phyloP scores from a whole-genome alignment of 2,113 vertebrate species.

The Suncus etruscus region DNA sequence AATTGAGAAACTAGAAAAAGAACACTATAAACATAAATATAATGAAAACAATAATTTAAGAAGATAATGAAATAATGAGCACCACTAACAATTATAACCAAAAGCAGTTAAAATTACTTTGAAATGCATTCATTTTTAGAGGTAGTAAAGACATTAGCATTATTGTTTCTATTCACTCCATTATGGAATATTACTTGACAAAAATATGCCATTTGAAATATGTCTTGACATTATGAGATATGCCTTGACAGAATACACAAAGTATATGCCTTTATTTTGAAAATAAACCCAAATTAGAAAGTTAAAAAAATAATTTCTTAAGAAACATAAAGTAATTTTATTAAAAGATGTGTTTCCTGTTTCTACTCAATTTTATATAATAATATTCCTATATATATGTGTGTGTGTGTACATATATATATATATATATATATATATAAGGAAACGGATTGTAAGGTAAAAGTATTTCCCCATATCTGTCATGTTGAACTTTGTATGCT shows the following conservation, averaged over 20 bases:
- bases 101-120: too few relatives aligned
- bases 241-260: neutral
- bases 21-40: too few relatives aligned
- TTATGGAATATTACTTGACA: neutral
- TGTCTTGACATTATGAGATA: too few relatives aligned
- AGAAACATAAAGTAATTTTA: neutral
- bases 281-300: neutral
- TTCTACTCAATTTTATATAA: neutral
- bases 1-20: too few relatives aligned
- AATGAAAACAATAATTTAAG: too few relatives aligned
- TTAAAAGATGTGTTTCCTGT: neutral
- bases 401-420: too few relatives aligned
- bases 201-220: too few relatives aligned
- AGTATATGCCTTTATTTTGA: neutral
- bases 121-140: too few relatives aligned
- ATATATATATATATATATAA: too few relatives aligned
- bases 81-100: too few relatives aligned
- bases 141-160: neutral
- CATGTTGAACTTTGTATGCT: neutral
- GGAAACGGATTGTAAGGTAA: neutral
- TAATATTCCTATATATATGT: too few relatives aligned
- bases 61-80: too few relatives aligned
- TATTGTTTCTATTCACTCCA: neutral
- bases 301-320: neutral
- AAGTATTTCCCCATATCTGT: neutral